These are phyloP conservation scores for Anoura caudifer DNA, from an alignment of 2,113 vertebrate genomes.

Conservation along the genomic window DNA sequence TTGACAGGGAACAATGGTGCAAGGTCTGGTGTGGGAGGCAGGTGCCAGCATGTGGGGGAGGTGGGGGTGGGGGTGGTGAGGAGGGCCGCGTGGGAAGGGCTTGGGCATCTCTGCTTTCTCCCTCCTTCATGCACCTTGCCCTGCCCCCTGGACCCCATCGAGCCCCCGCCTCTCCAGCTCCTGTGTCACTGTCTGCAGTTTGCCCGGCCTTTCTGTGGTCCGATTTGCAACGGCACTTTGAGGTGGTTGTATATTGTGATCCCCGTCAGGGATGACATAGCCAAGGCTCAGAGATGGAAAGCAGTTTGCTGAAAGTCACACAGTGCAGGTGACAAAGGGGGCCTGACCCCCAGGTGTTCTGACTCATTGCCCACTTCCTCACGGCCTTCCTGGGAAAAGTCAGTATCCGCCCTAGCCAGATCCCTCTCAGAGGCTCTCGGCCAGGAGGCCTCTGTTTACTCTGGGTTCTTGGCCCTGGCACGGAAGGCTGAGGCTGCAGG, in stretches of 20 bases:
- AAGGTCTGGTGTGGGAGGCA: not conserved
- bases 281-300: not conserved
- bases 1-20: not conserved
- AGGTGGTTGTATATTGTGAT: not conserved
- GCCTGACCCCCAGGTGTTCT: not conserved
- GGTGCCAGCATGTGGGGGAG: not conserved
- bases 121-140: not conserved
- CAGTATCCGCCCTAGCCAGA: not conserved
- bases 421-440: not conserved
- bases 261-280: not conserved
- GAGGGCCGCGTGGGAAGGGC: not conserved
- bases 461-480: conserved; percentile 27
- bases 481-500: not conserved
- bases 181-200: not conserved
- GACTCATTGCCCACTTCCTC: not conserved
- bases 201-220: too few relatives aligned
- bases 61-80: not conserved
- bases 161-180: not conserved
- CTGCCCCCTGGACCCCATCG: not conserved
- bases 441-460: not conserved
- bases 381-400: not conserved
- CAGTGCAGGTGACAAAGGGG: not conserved
- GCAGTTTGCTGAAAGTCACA: not conserved
- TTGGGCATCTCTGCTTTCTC: not conserved
- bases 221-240: fast-evolving